These are phyloP conservation scores for Lateolabrax maculatus DNA, from an alignment of 2,797 vertebrate species.

Conservation along the genomic window DNA sequence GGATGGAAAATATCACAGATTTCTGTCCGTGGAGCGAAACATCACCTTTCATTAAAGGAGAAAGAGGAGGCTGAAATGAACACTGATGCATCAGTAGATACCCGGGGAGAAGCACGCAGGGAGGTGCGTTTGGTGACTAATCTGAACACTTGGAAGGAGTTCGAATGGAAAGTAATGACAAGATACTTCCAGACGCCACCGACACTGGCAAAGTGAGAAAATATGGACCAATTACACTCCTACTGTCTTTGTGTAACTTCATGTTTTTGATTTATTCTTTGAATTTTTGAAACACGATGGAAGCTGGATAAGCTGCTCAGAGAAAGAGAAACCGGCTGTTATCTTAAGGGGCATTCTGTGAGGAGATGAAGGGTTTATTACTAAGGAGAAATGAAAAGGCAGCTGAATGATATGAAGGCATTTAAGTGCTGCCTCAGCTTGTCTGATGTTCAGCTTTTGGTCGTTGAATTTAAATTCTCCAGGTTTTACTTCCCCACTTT, in stretches of 20 bases:
- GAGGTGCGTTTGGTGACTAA: neutral
- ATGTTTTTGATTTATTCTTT: neutral
- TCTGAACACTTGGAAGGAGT: neutral
- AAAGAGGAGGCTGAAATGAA: neutral
- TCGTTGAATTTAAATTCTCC: neutral
- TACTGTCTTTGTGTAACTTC: neutral
- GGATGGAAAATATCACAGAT: neutral
- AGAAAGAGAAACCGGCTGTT: neutral
- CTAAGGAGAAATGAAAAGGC: neutral
- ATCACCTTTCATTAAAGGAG: neutral
- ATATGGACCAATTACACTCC: neutral
- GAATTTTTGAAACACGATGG: neutral
- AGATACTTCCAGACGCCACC: neutral
- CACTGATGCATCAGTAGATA: too few species aligned
- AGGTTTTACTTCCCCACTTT: neutral
- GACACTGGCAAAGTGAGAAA: neutral
- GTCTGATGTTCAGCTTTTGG: neutral
- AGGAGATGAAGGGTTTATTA: conserved; percentile 19
- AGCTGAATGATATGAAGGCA: neutral
- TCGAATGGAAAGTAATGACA: neutral
- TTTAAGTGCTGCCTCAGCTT: neutral
- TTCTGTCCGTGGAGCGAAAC: neutral
- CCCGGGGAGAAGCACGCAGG: neutral
- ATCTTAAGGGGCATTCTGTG: too few species aligned
- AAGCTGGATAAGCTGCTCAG: neutral